Base-by-base conservation (phyloP, 2,797 vertebrate genomes). In the Apogon hyalosoma region DNA sequence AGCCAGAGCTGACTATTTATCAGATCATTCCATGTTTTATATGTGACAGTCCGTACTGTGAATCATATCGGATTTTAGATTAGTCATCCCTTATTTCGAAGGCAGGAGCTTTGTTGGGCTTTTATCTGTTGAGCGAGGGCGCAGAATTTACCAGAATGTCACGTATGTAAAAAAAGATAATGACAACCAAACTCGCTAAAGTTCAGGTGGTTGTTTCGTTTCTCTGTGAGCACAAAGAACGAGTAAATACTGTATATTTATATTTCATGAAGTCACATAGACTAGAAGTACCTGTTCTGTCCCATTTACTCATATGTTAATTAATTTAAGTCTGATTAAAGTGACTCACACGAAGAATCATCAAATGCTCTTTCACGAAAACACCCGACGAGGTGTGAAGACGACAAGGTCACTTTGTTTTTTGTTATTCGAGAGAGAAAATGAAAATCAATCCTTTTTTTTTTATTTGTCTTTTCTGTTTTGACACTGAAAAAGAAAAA, bases 41-140 rank as follows among this genome's bases (percentile, higher is more conserved):
- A 54, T 40, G 51, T 53, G 53, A 66, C 53, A 66, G 47, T 53
- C 71, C 56, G 60, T 53, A 19, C 11, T 14, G 49, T 80, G 64
- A 83, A 64, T 81, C 77, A n/a, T 64, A 83, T 78, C 72, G 73
- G 75, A 75, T 67, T 40, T 66, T 54, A 66, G 53, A 82, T 81
- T 76, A 73, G 66, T 76, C 52, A 64, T 69, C 51, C 60, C 41
- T 21, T 63, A 61, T 63, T 78, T 53, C 31, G 43, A 77, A 52
- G 58, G 41, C 53, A 72, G 46, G 55, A 47, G 28, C 48, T 48
- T 28, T 52, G 56, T 72, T 14, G 78, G 61, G 0, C 63, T 71
- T 69, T 73, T 81, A 75, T 79, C 57, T 72, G 41, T 69, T 16
- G 61, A 60, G 36, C 10, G 12, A 7, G 67, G 57, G 1, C 43